Base-by-base conservation (phyloP, 2,113 vertebrate species). In the Oncorhynchus clarkii region DNA sequence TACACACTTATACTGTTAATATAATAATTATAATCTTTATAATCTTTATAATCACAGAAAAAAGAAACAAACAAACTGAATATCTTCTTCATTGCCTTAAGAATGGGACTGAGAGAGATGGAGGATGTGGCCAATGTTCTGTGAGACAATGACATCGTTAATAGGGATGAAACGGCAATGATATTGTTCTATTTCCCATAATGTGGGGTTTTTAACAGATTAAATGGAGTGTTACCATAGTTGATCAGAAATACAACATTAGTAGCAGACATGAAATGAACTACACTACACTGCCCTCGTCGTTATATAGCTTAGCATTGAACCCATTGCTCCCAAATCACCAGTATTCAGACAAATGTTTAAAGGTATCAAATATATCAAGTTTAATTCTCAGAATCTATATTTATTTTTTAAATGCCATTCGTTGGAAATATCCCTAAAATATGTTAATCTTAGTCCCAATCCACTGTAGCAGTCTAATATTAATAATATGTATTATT, bases 161-260 rank as follows among this genome's bases (percentile, higher is more conserved):
- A 87, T 39, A 29, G 83, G 89, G 90, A 91, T 84, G 85, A 88
- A 90, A 89, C 20, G 84, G 89, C 76, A 91, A 91, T 90, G 89
- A 86, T 76, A 88, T 69, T 45, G 31, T 67, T 82, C 70, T 70
- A 67, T 73, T 31, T 80, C 69, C 77, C 59, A 51, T 79, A 71
- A 78, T 84, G 83, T 75, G 68, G 75, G 79, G 57, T 11, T 26
- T 69, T 34, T 60, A 71, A 4, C n/a, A 59, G 31, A 22, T 64
- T 2, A 64, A 64, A 64, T 24, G 60, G 13, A 16, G 64, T 66
- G 24, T 13, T 11, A 11, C 24, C 11, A 66, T 29, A 62, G 64
- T 4, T 27, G 13, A 27, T 66, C 14, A 29, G 24, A 24, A 66
- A 70, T 70, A 20, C 8, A 16, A 39, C 29, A 67, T 39, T 14